phyloP scores from a whole-genome alignment of 2,113 vertebrate genomes.

The Mastomys coucha region DNA sequence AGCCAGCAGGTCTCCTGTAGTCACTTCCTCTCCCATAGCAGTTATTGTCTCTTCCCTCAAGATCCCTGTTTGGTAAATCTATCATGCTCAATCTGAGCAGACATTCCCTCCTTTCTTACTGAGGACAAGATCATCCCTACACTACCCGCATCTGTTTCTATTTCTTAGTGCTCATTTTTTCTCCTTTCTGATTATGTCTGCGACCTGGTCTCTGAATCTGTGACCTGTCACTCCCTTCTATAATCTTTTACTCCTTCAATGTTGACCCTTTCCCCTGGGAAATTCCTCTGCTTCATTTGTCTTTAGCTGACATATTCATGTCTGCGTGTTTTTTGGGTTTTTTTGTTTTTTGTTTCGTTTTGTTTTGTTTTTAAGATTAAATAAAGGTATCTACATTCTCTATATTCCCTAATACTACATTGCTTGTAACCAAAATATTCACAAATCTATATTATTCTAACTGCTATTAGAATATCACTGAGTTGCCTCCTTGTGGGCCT shows the following conservation, averaged over 20 bases:
- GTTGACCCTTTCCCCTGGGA: not conserved
- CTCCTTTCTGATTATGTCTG: not conserved
- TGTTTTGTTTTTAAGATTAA: not conserved
- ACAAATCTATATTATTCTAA: not conserved
- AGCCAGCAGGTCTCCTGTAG: not conserved
- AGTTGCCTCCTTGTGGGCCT: too few relatives aligned
- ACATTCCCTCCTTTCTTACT: not conserved
- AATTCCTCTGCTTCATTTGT: not conserved
- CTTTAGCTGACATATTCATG: slow-evolving; percentile 5
- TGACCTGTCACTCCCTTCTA: not conserved
- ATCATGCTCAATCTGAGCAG: not conserved
- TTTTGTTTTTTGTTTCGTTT: too few relatives aligned
- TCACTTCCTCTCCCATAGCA: not conserved
- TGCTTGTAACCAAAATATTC: not conserved
- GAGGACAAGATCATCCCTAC: not conserved
- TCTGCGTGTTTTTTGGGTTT: not conserved
- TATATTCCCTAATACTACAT: not conserved
- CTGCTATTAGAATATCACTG: not conserved
- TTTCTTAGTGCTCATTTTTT: slow-evolving; percentile 7
- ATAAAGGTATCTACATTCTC: not conserved
- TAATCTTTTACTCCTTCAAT: not conserved
- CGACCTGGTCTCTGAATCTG: not conserved
- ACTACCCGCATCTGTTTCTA: not conserved
- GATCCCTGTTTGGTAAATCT: not conserved
- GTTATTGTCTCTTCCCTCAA: not conserved